phyloP scores from a whole-genome alignment of 2,113 vertebrate species.

The Crocuta crocuta region DNA sequence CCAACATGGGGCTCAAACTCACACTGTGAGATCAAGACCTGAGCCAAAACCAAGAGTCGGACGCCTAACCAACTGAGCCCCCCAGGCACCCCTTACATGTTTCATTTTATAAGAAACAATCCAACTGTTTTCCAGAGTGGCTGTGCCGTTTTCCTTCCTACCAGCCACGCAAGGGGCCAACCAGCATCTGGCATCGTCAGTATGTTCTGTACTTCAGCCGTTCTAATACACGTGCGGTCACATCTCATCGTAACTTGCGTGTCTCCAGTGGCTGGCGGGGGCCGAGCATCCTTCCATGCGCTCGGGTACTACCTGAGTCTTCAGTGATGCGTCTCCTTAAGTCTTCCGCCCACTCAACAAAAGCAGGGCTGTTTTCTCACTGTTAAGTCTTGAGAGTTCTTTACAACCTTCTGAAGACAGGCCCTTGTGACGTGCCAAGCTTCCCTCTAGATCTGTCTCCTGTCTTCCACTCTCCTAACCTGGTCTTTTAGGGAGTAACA shows the following conservation, averaged over 20 bases:
- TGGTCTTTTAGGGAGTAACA: neutral
- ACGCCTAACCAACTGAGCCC: too few species aligned
- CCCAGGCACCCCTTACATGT: neutral
- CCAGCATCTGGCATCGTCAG: too few species aligned
- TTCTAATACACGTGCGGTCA: fast-evolving
- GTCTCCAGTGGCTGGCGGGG: neutral
- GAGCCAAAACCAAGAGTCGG: too few species aligned
- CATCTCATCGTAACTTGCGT: neutral
- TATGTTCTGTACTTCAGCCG: neutral
- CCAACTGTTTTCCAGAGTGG: neutral
- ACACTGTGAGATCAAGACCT: too few species aligned
- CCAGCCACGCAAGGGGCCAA: fast-evolving
- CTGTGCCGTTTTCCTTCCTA: neutral
- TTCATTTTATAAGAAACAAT: neutral
- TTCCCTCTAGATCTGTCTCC: neutral
- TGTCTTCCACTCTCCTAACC: neutral
- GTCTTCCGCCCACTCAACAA: neutral
- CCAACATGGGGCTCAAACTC: too few species aligned
- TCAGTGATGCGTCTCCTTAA: neutral
- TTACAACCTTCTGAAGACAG: neutral
- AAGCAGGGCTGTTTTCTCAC: neutral
- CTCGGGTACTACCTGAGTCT: neutral
- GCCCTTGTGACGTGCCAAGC: neutral
- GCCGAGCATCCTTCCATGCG: neutral
- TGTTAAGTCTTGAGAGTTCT: neutral